Percentiles rank a stretch among this genome's conserved stretches.
phyloP scores from a whole-genome alignment of 2,888 invertebrate species.

The Leptopilina syphax region DNA sequence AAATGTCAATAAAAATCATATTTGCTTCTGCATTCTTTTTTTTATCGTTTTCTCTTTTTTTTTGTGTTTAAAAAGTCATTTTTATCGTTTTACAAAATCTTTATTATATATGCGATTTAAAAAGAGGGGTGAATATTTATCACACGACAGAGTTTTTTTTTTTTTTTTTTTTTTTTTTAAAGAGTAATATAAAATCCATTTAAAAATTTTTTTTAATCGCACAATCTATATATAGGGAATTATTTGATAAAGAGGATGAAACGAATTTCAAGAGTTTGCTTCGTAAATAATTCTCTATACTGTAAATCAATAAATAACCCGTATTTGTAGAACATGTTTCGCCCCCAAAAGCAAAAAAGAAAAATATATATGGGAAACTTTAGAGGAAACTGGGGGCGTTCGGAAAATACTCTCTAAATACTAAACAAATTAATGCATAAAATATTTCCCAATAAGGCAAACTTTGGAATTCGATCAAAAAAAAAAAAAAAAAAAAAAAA shows the following conservation, averaged over 20 bases:
- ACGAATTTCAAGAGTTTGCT: slow-evolving; percentile 1
- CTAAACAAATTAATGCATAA: neutral
- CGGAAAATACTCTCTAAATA: neutral
- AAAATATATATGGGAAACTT: neutral
- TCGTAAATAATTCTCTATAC: slow-evolving; percentile 2
- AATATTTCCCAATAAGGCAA: too few relatives aligned
- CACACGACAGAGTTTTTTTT: too few relatives aligned
- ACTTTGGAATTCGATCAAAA: too few relatives aligned
- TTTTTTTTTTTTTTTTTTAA: neutral
- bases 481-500: too few relatives aligned
- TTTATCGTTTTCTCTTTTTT: too few relatives aligned
- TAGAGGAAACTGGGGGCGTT: neutral
- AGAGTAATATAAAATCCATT: neutral
- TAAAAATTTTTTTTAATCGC: neutral
- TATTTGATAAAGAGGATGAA: slow-evolving; percentile 3
- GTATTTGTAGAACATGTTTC: neutral
- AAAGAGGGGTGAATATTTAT: neutral
- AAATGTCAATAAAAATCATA: too few relatives aligned
- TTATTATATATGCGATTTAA: too few relatives aligned
- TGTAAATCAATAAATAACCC: slow-evolving; percentile 9
- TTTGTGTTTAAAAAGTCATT: too few relatives aligned
- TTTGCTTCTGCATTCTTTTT: too few relatives aligned
- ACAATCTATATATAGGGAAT: neutral
- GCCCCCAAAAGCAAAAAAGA: too few relatives aligned
- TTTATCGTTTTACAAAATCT: too few relatives aligned